A percentile compares a stretch with the other conserved stretches of the same genome.
Conservation (phyloP, 1,140 invertebrate genomes). For the Metopolophium dirhodum region DNA sequence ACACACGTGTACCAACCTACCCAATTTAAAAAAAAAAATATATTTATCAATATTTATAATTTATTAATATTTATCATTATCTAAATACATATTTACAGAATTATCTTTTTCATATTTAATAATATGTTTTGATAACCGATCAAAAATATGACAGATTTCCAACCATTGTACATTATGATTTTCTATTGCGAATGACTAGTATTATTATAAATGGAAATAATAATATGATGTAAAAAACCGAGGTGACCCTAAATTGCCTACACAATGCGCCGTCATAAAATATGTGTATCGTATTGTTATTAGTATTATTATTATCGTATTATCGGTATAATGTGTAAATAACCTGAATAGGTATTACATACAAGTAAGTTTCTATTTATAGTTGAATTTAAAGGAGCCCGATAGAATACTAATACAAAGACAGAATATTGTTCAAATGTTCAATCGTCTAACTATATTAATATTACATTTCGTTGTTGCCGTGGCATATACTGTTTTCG, state of each 20-base stretch:
- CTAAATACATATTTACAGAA: too few species aligned
- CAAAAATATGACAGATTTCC: too few species aligned
- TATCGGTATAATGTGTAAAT: background rate
- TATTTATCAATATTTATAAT: too few species aligned
- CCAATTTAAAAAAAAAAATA: too few species aligned
- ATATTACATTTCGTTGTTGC: background rate
- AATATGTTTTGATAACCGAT: too few species aligned
- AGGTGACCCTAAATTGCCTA: background rate
- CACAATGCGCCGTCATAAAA: background rate
- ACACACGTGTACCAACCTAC: too few species aligned
- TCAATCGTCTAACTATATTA: background rate
- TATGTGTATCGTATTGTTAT: background rate
- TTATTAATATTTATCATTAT: too few species aligned
- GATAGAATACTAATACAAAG: background rate
- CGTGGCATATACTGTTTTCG: background rate
- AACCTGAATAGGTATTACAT: background rate
- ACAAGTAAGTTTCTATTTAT: background rate
- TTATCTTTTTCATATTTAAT: too few species aligned
- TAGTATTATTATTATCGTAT: too few species aligned
- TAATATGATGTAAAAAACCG: background rate
- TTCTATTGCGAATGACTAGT: background rate
- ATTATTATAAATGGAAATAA: background rate
- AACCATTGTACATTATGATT: background rate
- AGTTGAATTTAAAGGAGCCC: background rate
- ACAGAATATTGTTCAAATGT: background rate